Base-by-base conservation (phyloP, 1,140 invertebrate genomes). In the Maniola jurtina region DNA sequence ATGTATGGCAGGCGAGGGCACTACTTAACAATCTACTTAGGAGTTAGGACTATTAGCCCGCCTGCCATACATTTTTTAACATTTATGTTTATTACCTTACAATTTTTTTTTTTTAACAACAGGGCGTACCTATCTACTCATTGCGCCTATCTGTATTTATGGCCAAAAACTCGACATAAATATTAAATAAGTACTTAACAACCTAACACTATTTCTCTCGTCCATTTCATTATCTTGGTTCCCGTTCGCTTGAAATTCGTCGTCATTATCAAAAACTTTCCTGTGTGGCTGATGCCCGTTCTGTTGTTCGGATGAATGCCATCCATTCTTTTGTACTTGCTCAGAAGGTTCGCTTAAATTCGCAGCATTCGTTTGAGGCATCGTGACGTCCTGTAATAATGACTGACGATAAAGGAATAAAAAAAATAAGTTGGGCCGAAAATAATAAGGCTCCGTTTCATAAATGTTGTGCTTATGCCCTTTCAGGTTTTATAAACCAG, bases 161-260 rank as follows among this genome's bases (percentile, higher is more conserved):
- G 25, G 4, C 25, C 25, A 25, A 25, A 25, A 25, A 25, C 25
- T 25, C 25, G 25, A 25, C 25, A 25, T 1, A 25, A 25, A 25
- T 2, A 25, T 25, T 25, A 25, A 25, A 25, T 25, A 25, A 25
- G 25, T 25, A 65, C 65, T 57, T 42, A 71, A 75, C 56, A 74
- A 86, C 83, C 83, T 84, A 83, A 86, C 69, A 54, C 16, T 38
- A 15, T n/a, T n/a, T n/a, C 72, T 64, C 8, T 35, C 14, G 33
- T 78, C 70, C 45, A 69, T 69, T 61, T 72, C 65, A 35, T 72
- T 34, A 56, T 68, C 7, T 61, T 61, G 62, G 54, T 42, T 40
- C 57, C 35, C 45, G 7, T 61, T 48, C 61, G 56, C 55, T 65
- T 66, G 50, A 36, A 64, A 42, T 61, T 76, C 73, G 14, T 83